phyloP scores from a whole-genome alignment of 2,888 invertebrate species.

The Nephrotoma guestfalica region DNA sequence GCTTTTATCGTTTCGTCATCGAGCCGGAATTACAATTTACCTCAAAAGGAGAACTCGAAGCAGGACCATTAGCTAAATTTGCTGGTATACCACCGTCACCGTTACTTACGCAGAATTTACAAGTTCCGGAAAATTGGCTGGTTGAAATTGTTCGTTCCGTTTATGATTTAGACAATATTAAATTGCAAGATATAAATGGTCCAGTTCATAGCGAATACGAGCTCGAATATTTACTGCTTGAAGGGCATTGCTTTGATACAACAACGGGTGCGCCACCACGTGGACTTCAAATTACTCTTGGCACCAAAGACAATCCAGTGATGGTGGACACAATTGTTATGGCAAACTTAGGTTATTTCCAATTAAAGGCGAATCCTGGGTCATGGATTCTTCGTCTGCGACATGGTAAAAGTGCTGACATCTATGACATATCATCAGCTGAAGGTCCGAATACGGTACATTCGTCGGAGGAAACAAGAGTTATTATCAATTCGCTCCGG shows the following conservation, averaged over 20 bases:
- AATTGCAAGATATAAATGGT: slow-evolving; percentile 80
- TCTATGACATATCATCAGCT: slow-evolving; percentile 74
- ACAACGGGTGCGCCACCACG: slow-evolving; percentile 84
- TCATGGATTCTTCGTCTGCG: slow-evolving; percentile 82
- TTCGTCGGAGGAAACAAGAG: slow-evolving; percentile 23
- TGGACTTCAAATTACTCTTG: slow-evolving; percentile 91
- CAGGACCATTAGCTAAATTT: slow-evolving; percentile 76
- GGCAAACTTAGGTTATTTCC: slow-evolving; percentile 99
- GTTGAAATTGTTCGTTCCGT: slow-evolving; percentile 85
- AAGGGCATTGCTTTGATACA: slow-evolving; percentile 91
- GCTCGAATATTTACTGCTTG: slow-evolving; percentile 82
- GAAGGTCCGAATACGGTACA: slow-evolving; percentile 38
- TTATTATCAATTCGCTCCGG: slow-evolving; percentile 35
- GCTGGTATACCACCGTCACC: slow-evolving; percentile 82
- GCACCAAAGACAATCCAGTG: slow-evolving; percentile 61
- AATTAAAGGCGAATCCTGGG: slow-evolving; percentile 94
- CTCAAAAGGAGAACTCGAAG: slow-evolving; percentile 46
- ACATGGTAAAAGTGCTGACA: slow-evolving; percentile 86
- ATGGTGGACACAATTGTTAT: slow-evolving; percentile 97
- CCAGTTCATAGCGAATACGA: slow-evolving; percentile 91
- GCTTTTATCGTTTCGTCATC: slow-evolving; percentile 90
- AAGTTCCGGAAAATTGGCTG: slow-evolving; percentile 81
- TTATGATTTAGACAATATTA: slow-evolving; percentile 95
- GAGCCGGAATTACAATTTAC: slow-evolving; percentile 79
- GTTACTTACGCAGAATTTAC: slow-evolving; percentile 75